Conservation (phyloP, 2,888 invertebrate species). For the Mamestra brassicae region DNA sequence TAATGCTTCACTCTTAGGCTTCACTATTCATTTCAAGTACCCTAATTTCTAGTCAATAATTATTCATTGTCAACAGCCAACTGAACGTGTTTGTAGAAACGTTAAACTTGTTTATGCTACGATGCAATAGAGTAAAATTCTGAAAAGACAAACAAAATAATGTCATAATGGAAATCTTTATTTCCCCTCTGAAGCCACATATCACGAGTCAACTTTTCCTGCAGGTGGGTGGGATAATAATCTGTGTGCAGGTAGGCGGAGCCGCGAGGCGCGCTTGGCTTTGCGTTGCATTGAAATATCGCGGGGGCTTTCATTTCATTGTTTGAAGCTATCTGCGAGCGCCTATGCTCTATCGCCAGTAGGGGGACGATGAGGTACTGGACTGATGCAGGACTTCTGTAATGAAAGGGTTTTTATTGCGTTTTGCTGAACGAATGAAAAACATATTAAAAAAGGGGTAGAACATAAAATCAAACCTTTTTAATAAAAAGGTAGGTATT, state of each 20-base stretch:
- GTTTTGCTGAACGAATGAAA: too few species aligned
- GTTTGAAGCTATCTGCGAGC: conserved; percentile 83
- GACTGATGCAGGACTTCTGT: conserved; percentile 18
- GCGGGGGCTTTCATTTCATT: conserved; percentile 85
- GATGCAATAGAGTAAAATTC: neutral
- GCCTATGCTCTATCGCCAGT: conserved; percentile 67
- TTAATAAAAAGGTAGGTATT: too few species aligned
- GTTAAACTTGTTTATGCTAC: neutral
- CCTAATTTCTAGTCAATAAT: neutral
- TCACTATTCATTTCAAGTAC: neutral
- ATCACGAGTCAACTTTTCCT: conserved; percentile 36
- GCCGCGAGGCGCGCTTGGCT: conserved; percentile 57
- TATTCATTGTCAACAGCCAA: neutral
- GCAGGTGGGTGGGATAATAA: conserved; percentile 53
- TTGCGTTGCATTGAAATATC: conserved; percentile 79
- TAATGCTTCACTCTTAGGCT: too few species aligned
- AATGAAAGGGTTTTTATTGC: neutral
- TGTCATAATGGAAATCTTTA: conserved; percentile 14
- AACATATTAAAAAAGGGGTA: too few species aligned
- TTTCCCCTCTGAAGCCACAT: conserved; percentile 13
- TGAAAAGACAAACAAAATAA: conserved; percentile 16
- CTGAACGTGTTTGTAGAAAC: neutral
- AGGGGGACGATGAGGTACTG: conserved; percentile 36
- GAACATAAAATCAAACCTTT: too few species aligned
- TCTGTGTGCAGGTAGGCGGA: conserved; percentile 62